Percentiles rank a stretch among this genome's conserved stretches.
Conservation (phyloP, 1,140 invertebrate species). For the honey bee (Apis mellifera) region Amel_HAv3.1 CM009935.2:8688501-8689000, state of each 20-base stretch:
- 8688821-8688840: not conserved
- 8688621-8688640: not conserved
- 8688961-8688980: constrained; percentile 3
- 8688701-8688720: too few species aligned
- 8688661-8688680: too few species aligned
- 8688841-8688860: constrained; percentile 31
- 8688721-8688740: not conserved
- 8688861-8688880: constrained; percentile 36
- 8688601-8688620: too few species aligned
- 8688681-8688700: too few species aligned
- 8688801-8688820: too few species aligned
- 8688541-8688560: too few species aligned
- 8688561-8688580: too few species aligned
- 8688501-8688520: too few species aligned
- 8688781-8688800: not conserved
- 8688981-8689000: not conserved
- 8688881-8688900: constrained; percentile 48
- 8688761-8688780: constrained; percentile 37
- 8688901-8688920: constrained; percentile 69
- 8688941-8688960: constrained; percentile 59
- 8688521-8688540: too few species aligned
- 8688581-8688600: too few species aligned
- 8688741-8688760: constrained; percentile 36
- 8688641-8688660: too few species aligned
- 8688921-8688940: constrained; percentile 49